Conservation (phyloP, 2,888 invertebrate species). For the Sipha maydis region DNA sequence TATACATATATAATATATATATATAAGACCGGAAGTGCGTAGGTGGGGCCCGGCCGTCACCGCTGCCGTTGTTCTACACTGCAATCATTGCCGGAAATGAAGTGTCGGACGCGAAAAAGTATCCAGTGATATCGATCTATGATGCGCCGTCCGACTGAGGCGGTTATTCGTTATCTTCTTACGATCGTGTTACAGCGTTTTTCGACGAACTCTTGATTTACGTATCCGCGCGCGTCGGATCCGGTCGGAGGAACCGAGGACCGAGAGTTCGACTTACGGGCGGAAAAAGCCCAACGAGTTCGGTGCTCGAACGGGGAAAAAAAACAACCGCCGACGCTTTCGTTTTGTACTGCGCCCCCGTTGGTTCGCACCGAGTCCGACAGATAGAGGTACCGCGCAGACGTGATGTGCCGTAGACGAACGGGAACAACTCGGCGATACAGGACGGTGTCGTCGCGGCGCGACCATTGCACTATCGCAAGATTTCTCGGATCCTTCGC, state of each 20-base stretch:
- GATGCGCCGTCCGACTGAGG: not conserved
- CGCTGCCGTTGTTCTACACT: not conserved
- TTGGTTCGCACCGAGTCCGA: slow-evolving; percentile 1
- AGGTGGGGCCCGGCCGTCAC: slow-evolving; percentile 51
- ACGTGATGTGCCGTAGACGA: not conserved
- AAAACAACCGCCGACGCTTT: too few relatives aligned
- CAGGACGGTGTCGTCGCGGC: too few relatives aligned
- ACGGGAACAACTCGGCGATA: not conserved
- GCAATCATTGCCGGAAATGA: slow-evolving; percentile 36
- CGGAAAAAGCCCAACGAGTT: too few relatives aligned
- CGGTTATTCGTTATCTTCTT: too few relatives aligned
- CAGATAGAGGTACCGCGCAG: slow-evolving; percentile 10
- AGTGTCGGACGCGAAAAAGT: slow-evolving; percentile 44
- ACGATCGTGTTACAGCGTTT: not conserved
- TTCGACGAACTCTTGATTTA: slow-evolving; percentile 13
- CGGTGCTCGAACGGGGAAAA: too few relatives aligned
- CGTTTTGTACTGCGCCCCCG: not conserved
- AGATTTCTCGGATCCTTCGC: too few relatives aligned
- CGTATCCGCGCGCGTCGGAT: not conserved
- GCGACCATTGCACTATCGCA: too few relatives aligned
- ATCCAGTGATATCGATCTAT: slow-evolving; percentile 35
- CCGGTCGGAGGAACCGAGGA: too few relatives aligned
- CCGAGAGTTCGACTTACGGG: too few relatives aligned
- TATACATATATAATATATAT: too few relatives aligned
- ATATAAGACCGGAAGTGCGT: slow-evolving; percentile 52